Percentiles rank a stretch among this genome's conserved stretches.
Evolutionary conservation across 1,140 invertebrate genomes (phyloP).

Genomic region (Lepidostoma basale): DNA sequence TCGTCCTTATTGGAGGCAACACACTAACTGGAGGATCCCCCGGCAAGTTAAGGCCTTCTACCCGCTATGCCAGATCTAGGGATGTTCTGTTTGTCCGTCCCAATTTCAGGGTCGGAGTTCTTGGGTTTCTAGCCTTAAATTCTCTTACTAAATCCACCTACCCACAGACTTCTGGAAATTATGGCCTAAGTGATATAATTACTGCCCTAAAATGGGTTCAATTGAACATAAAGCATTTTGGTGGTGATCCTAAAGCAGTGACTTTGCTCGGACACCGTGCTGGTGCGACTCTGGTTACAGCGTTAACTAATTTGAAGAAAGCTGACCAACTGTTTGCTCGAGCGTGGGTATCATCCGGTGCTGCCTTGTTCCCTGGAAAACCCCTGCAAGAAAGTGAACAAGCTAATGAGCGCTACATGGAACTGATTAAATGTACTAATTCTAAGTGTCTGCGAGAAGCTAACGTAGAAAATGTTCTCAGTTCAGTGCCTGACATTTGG

Average conservation of each 20-base stretch:
- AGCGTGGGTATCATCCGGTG: conserved; percentile 77
- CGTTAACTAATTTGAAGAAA: conserved; percentile 61
- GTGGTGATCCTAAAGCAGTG: conserved; percentile 75
- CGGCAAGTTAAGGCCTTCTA: conserved; percentile 67
- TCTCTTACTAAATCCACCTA: conserved; percentile 71
- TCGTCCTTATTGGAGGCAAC: conserved; percentile 81
- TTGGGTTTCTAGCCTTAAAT: conserved; percentile 79
- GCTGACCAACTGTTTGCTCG: conserved; percentile 66
- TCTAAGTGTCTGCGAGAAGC: conserved; percentile 67
- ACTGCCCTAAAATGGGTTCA: conserved; percentile 81
- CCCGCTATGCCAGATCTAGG: conserved; percentile 70
- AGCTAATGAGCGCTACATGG: conserved; percentile 65
- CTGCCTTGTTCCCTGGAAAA: conserved; percentile 70
- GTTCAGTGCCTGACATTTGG: conserved; percentile 74
- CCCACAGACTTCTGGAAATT: conserved; percentile 82
- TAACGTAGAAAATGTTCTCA: conserved; percentile 68
- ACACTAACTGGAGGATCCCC: conserved; percentile 75
- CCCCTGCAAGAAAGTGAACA: conserved; percentile 65
- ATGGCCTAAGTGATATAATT: conserved; percentile 81
- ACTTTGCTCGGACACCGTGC: conserved; percentile 82
- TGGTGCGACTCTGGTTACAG: conserved; percentile 78
- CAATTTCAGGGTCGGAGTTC: conserved; percentile 77
- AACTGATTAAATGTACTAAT: conserved; percentile 59
- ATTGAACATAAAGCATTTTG: conserved; percentile 81
- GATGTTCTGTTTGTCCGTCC: conserved; percentile 84